Conservation (phyloP, 2,113 vertebrate genomes). For the Penelope pileata region DNA sequence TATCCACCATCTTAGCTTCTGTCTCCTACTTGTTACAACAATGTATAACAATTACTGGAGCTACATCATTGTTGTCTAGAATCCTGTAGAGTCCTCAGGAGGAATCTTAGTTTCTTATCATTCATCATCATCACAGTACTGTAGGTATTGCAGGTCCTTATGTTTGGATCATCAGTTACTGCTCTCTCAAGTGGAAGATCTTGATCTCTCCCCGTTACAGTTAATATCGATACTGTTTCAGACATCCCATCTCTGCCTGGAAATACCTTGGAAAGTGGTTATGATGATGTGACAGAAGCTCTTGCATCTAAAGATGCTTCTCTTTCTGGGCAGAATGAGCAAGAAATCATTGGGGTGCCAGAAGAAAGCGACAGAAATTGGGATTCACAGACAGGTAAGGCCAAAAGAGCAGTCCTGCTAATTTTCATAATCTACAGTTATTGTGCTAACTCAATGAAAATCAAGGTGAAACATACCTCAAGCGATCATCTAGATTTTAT, state of each 20-base stretch:
- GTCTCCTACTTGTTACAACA: not conserved
- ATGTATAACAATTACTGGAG: not conserved
- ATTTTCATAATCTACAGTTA: not conserved
- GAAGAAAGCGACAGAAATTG: not conserved
- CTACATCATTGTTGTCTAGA: not conserved
- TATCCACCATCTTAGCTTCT: not conserved
- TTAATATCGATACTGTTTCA: not conserved
- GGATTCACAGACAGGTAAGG: not conserved
- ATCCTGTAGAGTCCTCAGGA: not conserved
- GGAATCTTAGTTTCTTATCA: not conserved
- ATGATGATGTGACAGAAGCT: constrained; percentile 18
- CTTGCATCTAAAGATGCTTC: not conserved
- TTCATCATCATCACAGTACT: not conserved
- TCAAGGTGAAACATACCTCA: not conserved
- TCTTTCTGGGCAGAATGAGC: not conserved
- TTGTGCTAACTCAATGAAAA: not conserved
- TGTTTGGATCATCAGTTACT: not conserved
- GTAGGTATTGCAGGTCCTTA: not conserved
- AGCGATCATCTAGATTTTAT: not conserved
- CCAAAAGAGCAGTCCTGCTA: not conserved
- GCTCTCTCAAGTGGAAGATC: not conserved
- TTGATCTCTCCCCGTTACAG: not conserved
- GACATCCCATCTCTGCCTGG: not conserved
- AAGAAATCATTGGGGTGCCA: not conserved
- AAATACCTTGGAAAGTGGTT: constrained; percentile 9